A percentile compares a stretch with the other conserved stretches of the same genome.
Evolutionary conservation across 2,113 vertebrate genomes (phyloP).

Genomic region (Entomyzon cyanotis): DNA sequence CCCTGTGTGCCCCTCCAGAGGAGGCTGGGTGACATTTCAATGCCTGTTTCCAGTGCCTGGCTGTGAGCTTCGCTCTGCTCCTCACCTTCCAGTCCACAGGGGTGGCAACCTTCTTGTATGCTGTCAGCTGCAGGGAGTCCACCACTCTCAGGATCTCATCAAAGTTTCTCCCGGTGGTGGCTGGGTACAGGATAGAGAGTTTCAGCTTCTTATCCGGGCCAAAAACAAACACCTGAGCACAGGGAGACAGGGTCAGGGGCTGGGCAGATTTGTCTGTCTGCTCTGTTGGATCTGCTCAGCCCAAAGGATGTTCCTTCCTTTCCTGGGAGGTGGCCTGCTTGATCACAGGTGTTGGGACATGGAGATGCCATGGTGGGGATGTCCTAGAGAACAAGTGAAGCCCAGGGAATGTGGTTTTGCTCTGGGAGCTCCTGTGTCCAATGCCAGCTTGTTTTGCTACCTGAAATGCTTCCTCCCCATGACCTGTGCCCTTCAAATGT

Average conservation of each 20-base stretch:
- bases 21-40: background rate
- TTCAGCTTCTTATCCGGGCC: slow-evolving; percentile 97
- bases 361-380: background rate
- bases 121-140: slow-evolving; percentile 93
- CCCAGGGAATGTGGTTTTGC: background rate
- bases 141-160: slow-evolving; percentile 91
- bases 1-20: background rate
- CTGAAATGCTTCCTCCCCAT: no score
- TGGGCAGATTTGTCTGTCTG: background rate
- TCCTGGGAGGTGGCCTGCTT: background rate
- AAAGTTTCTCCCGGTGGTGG: slow-evolving; percentile 96
- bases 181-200: slow-evolving; percentile 95
- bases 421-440: background rate
- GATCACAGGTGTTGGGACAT: background rate
- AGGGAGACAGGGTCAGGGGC: background rate
- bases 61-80: background rate
- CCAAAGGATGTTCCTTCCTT: background rate
- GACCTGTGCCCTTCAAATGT: background rate
- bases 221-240: slow-evolving; percentile 88
- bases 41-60: background rate
- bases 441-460: background rate
- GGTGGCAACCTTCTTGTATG: slow-evolving; percentile 89
- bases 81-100: slow-evolving; percentile 97
- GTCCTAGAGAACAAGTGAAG: background rate
- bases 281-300: background rate